Evolutionary conservation across 2,797 vertebrate species (phyloP).

Genomic region (Chelon auratus): DNA sequence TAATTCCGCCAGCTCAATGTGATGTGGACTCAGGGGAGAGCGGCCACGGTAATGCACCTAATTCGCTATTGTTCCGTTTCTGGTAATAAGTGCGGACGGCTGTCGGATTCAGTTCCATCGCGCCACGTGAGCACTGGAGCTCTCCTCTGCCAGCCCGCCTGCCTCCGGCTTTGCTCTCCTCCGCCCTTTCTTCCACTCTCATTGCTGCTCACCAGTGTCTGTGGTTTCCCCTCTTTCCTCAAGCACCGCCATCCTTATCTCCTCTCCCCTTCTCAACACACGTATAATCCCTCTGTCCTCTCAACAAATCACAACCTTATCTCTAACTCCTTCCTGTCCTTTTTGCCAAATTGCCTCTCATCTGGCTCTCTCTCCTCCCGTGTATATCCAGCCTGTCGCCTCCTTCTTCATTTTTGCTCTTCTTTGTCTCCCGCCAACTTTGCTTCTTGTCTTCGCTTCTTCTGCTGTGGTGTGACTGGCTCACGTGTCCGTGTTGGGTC

Average conservation of each 20-base stretch:
- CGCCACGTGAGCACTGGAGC: conserved; percentile 71
- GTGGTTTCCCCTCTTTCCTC: conserved; percentile 47
- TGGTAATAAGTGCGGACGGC: conserved; percentile 84
- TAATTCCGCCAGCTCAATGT: conserved; percentile 75
- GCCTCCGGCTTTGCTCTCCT: conserved; percentile 72
- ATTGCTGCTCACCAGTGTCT: conserved; percentile 50
- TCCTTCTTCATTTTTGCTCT: conserved; percentile 15
- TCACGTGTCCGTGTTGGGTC: conserved; percentile 48
- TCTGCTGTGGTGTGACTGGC: conserved; percentile 50
- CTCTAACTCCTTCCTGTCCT: conserved; percentile 63
- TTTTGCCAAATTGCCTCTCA: conserved; percentile 64
- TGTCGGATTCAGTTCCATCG: conserved; percentile 81
- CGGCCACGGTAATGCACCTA: conserved; percentile 78
- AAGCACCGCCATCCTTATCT: conserved; percentile 68
- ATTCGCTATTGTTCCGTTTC: conserved; percentile 79
- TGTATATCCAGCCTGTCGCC: conserved; percentile 50
- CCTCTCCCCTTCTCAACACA: conserved; percentile 61
- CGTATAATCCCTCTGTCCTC: conserved; percentile 72
- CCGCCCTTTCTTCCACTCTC: conserved; percentile 43
- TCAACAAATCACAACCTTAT: conserved; percentile 78
- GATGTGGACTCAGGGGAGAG: conserved; percentile 70
- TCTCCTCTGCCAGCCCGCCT: conserved; percentile 61
- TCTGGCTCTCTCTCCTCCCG: conserved; percentile 33
- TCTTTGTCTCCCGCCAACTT: conserved; percentile 50
- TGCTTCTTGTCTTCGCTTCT: conserved; percentile 45